Evolutionary conservation across 2,888 invertebrate species (phyloP).

Genomic region (Stictocephala bisonia): DNA sequence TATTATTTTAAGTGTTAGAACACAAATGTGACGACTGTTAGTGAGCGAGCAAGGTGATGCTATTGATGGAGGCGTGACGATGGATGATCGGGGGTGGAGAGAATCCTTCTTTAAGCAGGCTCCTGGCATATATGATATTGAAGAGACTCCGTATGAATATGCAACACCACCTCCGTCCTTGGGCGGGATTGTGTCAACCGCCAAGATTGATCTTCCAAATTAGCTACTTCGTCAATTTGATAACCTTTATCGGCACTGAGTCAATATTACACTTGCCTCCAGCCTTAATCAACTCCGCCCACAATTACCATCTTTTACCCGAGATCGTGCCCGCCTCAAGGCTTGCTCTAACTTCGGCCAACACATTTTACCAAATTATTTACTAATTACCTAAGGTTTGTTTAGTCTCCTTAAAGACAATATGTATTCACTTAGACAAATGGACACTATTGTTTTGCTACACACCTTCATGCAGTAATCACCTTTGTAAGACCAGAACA

Average conservation of each 20-base stretch:
- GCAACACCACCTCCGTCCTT: conserved; percentile 37
- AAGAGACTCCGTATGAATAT: conserved; percentile 48
- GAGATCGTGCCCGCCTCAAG: too few species aligned
- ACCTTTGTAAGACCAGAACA: too few species aligned
- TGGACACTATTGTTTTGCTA: too few species aligned
- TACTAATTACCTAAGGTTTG: too few species aligned
- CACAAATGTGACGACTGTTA: too few species aligned
- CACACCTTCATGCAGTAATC: too few species aligned
- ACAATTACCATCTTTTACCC: conserved; percentile 25
- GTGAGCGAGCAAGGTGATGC: neutral
- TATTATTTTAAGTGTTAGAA: too few species aligned
- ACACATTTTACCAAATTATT: too few species aligned
- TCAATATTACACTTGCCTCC: conserved; percentile 32
- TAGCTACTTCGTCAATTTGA: conserved; percentile 45
- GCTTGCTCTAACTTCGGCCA: too few species aligned
- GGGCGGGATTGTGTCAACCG: conserved; percentile 43
- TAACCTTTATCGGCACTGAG: conserved; percentile 36
- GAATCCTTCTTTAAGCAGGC: conserved; percentile 31
- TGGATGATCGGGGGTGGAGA: conserved; percentile 12
- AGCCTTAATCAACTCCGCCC: conserved; percentile 22
- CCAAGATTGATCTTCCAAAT: conserved; percentile 49
- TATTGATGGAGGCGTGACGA: conserved; percentile 5
- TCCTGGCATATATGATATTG: conserved; percentile 46
- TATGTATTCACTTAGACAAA: too few species aligned
- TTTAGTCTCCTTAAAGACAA: too few species aligned